A percentile compares a stretch with the other conserved stretches of the same genome.
phyloP scores from a whole-genome alignment of 2,113 vertebrate species.

The Amphiprion percula region DNA sequence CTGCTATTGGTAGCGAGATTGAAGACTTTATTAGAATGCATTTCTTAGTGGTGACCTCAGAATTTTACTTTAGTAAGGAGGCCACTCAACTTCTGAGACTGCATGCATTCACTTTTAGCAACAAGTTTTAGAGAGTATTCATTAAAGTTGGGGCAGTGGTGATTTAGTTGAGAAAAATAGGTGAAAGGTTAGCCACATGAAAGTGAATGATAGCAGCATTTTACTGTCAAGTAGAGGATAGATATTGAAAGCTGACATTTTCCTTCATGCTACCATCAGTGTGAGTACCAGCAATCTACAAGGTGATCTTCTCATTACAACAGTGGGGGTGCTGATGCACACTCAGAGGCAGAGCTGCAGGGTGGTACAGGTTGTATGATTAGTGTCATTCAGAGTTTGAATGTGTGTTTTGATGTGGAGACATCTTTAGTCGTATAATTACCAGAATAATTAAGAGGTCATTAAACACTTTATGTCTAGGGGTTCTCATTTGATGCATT shows the following conservation, averaged over 20 bases:
- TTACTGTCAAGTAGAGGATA: slow-evolving; percentile 44
- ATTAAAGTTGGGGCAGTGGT: not conserved
- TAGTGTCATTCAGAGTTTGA: not conserved
- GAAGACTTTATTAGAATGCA: too few species aligned
- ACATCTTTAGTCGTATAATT: not conserved
- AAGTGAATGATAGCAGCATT: slow-evolving; percentile 14
- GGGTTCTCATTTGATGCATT: not conserved
- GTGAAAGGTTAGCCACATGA: slow-evolving; percentile 49
- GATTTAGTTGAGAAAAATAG: slow-evolving; percentile 36
- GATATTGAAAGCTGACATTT: slow-evolving; percentile 31
- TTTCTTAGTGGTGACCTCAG: too few species aligned
- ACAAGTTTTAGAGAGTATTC: slow-evolving; percentile 7
- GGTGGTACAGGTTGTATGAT: not conserved
- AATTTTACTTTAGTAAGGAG: not conserved
- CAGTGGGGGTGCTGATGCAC: not conserved
- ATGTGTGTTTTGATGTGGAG: not conserved
- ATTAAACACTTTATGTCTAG: not conserved
- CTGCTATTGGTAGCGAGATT: too few species aligned
- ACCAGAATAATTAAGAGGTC: too few species aligned
- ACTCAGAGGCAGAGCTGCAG: slow-evolving; percentile 1
- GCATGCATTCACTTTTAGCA: slow-evolving; percentile 11
- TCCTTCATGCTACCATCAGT: not conserved
- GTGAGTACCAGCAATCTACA: slow-evolving; percentile 29
- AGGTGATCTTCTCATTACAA: slow-evolving; percentile 43
- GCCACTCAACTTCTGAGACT: not conserved